phyloP scores from a whole-genome alignment of 53 echinoderm and acorn worm genomes.

The Actinopyga echinites region DNA sequence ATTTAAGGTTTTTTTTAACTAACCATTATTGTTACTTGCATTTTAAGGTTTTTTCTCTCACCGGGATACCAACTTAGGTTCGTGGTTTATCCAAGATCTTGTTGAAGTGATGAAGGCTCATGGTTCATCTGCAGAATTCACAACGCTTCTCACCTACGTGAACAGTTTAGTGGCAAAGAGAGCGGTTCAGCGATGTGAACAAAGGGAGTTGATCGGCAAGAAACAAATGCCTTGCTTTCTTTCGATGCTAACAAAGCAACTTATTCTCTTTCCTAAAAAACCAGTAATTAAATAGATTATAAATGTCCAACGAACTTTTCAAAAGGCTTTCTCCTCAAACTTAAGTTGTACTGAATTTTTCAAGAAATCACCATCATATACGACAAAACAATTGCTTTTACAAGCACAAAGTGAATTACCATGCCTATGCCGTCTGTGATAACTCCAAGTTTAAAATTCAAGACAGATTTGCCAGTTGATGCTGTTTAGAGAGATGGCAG shows the following conservation, averaged over 20 bases:
- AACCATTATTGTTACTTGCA: neutral
- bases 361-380: too few species aligned
- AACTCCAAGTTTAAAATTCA: too few species aligned
- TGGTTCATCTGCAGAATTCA: slow-evolving; percentile 45
- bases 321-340: too few species aligned
- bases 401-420: too few species aligned
- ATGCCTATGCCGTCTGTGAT: too few species aligned
- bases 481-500: too few species aligned
- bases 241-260: slow-evolving; percentile 67
- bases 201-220: slow-evolving; percentile 40
- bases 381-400: too few species aligned
- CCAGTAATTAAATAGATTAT: too few species aligned
- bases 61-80: slow-evolving; percentile 52
- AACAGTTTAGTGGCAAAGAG: slow-evolving; percentile 65
- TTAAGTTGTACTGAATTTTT: too few species aligned
- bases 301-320: too few species aligned
- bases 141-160: slow-evolving; percentile 52
- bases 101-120: slow-evolving; percentile 43
- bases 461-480: too few species aligned
- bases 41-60: slow-evolving; percentile 57
- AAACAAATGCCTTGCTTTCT: slow-evolving; percentile 76
- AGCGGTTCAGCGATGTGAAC: slow-evolving; percentile 30
- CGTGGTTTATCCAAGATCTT: slow-evolving; percentile 69
- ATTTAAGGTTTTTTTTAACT: neutral
- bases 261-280: slow-evolving; percentile 29